Conservation (phyloP, 1,140 invertebrate genomes). For the Conopomorpha cramerella region DNA sequence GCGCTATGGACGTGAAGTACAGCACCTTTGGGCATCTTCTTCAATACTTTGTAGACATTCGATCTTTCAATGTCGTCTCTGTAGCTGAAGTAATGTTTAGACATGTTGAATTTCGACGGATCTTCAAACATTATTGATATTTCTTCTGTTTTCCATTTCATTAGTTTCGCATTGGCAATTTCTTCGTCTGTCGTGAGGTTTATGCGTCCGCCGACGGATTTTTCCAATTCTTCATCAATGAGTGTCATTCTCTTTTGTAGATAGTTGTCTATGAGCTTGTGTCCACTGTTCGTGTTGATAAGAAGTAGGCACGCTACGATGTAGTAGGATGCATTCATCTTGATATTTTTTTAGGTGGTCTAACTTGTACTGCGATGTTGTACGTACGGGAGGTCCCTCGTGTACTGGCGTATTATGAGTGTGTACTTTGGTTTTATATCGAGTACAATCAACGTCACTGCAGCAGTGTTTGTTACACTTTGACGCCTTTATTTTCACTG, state of each 20-base stretch:
- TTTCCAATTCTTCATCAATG: conserved; percentile 22
- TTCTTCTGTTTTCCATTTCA: conserved; percentile 68
- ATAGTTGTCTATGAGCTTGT: no score
- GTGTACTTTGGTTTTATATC: no score
- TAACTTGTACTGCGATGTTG: no score
- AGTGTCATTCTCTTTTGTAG: conserved; percentile 7
- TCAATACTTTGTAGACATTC: conserved; percentile 70
- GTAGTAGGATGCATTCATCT: no score
- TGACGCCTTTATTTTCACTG: no score
- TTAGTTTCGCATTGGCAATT: conserved; percentile 66
- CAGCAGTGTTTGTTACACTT: no score
- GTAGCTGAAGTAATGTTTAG: conserved; percentile 64
- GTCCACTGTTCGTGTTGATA: no score
- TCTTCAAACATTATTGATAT: conserved; percentile 59
- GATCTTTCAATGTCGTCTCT: conserved; percentile 64
- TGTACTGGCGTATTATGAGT: no score
- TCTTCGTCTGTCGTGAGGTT: conserved; percentile 61
- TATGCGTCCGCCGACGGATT: conserved; percentile 50
- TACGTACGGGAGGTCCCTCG: no score
- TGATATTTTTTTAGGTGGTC: no score
- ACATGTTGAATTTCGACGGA: conserved; percentile 61
- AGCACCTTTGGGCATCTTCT: conserved; percentile 72
- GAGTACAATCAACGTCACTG: no score
- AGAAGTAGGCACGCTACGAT: no score
- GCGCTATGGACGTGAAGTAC: conserved; percentile 74